Evolutionary conservation across 2,113 vertebrate species (phyloP).

Genomic region (Ammodytes marinus): DNA sequence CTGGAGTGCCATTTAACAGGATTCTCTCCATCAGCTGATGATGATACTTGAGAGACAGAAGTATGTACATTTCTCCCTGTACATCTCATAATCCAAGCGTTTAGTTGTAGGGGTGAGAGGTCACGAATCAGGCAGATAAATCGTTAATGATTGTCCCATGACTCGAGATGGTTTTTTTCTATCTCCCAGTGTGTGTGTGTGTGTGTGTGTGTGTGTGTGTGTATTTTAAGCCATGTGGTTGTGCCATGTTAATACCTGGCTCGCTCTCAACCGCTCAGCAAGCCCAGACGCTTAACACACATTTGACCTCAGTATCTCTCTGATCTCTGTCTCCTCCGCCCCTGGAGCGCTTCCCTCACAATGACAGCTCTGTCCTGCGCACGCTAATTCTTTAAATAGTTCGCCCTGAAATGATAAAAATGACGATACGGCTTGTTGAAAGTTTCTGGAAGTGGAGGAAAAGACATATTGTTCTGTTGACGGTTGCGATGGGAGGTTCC

Average conservation of each 20-base stretch:
- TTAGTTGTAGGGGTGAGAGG: constrained; percentile 33
- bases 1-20: constrained; percentile 25
- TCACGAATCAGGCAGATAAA: constrained; percentile 23
- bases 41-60: constrained; percentile 15
- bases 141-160: constrained; percentile 53
- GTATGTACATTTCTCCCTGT: constrained; percentile 4
- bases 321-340: constrained; percentile 21
- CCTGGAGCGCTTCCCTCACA: constrained; percentile 22
- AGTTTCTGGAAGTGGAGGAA: constrained; percentile 33
- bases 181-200: constrained; percentile 31
- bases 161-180: background rate
- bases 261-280: background rate
- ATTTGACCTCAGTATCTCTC: constrained; percentile 37
- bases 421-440: background rate
- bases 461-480: constrained; percentile 65
- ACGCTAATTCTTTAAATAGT: constrained; percentile 45
- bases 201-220: no score
- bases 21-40: constrained; percentile 15
- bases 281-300: constrained; percentile 18
- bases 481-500: constrained; percentile 34
- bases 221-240: constrained; percentile 63
- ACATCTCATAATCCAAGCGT: constrained; percentile 44
- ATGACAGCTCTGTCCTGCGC: constrained; percentile 1
- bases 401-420: constrained; percentile 6
- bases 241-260: constrained; percentile 35